Evolutionary conservation across 2,888 invertebrate genomes (phyloP), one percentile per base, ranked within the genome.

Genomic region (Congeria kusceri): DNA sequence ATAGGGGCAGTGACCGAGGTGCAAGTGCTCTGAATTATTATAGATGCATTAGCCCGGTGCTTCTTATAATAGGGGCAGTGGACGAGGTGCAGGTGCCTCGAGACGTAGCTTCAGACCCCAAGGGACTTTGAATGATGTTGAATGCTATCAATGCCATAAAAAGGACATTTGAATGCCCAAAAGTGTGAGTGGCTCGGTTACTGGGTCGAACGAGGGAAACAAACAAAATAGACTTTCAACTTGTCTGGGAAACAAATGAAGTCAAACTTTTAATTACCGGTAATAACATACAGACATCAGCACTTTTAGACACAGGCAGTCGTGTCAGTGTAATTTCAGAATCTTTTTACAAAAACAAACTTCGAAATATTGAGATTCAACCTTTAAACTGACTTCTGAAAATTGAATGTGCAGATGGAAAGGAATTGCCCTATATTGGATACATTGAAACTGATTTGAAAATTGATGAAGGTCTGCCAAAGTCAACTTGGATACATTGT

Each of bases 371-470:
- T 20, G 23, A 44, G 5, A 20, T 76, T 13, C 5, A 59, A 53
- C 56, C 65, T 18, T n/a, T 66, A 5, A 7, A 47, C 18, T 7
- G 61, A 13, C 39, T 70, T 1, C 29, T 77, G 0, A 65, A 68
- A 9, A 56, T 77, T n/a, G 72, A 77, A 67, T 72, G 71, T 58
- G 72, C 72, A 1, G 78, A 74, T 53, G 77, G 77, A 11, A 25
- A 64, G 0, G 57, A 18, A 4, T 28, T 77, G n/a, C 72, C 77
- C 49, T 77, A 72, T 27, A 1, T 29, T 23, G 77, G 77, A 15
- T 72, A 65, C 18, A 44, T 71, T 32, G 53, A 66, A 49, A 56
- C 56, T 15, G 32, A 27, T 11, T 39, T 75, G 5, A 32, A 13
- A 27, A n/a, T 56, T 25, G 11, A 58, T 15, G 61, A 58, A 39